Conservation (phyloP, 2,113 vertebrate genomes). For the Hirundichthys speculiger region DNA sequence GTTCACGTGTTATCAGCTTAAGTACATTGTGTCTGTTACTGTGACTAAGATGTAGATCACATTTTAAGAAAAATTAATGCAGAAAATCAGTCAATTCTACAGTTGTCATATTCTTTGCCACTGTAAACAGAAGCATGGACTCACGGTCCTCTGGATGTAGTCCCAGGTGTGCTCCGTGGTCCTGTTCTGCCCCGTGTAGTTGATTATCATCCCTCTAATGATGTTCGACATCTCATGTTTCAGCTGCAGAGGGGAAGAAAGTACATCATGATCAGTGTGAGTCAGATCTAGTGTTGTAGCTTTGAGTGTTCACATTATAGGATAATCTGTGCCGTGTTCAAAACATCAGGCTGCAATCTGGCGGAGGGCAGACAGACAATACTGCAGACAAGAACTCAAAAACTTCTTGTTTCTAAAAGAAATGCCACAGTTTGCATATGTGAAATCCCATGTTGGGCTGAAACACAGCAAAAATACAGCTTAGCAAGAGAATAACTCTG, state of each 20-base stretch:
- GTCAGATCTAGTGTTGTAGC: too few relatives aligned
- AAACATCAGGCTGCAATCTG: neutral
- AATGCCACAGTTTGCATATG: slow-evolving; percentile 6
- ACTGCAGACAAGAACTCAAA: slow-evolving; percentile 5
- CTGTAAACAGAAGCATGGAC: slow-evolving; percentile 1
- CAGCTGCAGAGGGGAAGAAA: slow-evolving; percentile 75
- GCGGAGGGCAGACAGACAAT: too few relatives aligned
- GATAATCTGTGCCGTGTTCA: neutral
- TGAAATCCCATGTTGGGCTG: slow-evolving; percentile 11
- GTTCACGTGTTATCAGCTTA: too few relatives aligned
- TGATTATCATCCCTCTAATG: slow-evolving; percentile 76
- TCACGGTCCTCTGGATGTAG: slow-evolving; percentile 89
- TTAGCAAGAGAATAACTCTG: slow-evolving; percentile 3
- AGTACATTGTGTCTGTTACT: too few relatives aligned
- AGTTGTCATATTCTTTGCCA: neutral
- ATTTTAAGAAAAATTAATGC: neutral
- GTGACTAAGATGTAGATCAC: too few relatives aligned
- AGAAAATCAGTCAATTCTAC: neutral
- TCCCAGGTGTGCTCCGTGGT: slow-evolving; percentile 88
- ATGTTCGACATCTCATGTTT: slow-evolving; percentile 84
- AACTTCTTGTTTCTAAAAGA: slow-evolving; percentile 5
- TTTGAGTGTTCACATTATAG: neutral
- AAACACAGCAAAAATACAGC: slow-evolving; percentile 25
- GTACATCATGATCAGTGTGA: too few relatives aligned
- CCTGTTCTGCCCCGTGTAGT: slow-evolving; percentile 76